These are phyloP conservation scores for Lycocorax pyrrhopterus DNA, from an alignment of 2,113 vertebrate genomes.

Conservation along the genomic window DNA sequence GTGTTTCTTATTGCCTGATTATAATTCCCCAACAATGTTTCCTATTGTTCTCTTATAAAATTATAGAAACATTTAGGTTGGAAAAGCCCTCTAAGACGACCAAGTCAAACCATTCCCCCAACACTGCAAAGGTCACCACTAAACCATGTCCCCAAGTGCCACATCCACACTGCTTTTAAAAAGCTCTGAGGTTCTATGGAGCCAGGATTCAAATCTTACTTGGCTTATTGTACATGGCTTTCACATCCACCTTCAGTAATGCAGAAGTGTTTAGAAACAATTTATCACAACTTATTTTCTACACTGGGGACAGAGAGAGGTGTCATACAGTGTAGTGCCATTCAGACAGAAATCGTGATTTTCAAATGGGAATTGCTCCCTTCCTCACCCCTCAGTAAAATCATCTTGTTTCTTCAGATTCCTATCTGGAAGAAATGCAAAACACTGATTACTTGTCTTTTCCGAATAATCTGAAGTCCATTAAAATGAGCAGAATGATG, in stretches of 20 bases:
- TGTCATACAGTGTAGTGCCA: neutral
- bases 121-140: neutral
- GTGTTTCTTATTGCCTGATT: neutral
- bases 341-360: neutral
- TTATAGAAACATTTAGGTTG: neutral
- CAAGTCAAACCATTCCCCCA: neutral
- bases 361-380: neutral
- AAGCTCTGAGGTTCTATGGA: neutral
- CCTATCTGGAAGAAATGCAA: neutral
- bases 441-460: neutral
- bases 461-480: neutral
- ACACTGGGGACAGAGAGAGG: neutral
- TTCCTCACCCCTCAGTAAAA: neutral
- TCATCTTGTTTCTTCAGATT: neutral
- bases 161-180: neutral
- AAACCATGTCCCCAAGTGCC: neutral
- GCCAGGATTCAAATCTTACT: neutral
- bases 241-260: neutral
- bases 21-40: neutral
- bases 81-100: neutral
- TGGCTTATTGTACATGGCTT: neutral
- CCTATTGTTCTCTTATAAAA: neutral
- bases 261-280: neutral
- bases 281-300: neutral
- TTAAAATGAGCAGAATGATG: neutral